These are phyloP conservation scores for Camponotus fellah DNA, from an alignment of 2,888 invertebrate species.

Conservation along the genomic window DNA sequence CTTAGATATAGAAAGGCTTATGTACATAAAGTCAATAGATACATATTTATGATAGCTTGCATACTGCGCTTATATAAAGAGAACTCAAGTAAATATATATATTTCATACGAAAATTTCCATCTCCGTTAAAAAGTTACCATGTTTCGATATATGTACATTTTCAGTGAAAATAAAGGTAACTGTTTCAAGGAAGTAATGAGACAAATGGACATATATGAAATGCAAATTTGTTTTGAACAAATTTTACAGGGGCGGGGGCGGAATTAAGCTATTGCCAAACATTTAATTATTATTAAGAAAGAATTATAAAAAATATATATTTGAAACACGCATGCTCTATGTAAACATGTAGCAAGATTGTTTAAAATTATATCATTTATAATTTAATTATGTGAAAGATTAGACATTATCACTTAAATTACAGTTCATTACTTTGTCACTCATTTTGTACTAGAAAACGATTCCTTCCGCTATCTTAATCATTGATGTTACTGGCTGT, in stretches of 20 bases:
- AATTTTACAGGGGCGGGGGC: constrained; percentile 61
- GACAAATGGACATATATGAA: constrained; percentile 66
- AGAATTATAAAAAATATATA: constrained; percentile 10
- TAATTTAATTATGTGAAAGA: constrained; percentile 57
- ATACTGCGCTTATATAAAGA: constrained; percentile 45
- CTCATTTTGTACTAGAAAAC: constrained; percentile 66
- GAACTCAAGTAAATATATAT: constrained; percentile 39
- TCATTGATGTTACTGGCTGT: neutral
- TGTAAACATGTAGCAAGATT: constrained; percentile 16
- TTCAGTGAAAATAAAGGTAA: constrained; percentile 53
- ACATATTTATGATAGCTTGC: constrained; percentile 40
- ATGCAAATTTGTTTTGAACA: constrained; percentile 68
- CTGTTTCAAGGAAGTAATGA: constrained; percentile 58
- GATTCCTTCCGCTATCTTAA: constrained; percentile 30
- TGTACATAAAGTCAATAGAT: constrained; percentile 65
- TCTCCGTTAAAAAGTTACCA: constrained; percentile 45
- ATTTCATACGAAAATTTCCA: constrained; percentile 35
- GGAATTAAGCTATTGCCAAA: constrained; percentile 62
- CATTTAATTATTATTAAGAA: constrained; percentile 40
- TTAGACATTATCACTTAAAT: constrained; percentile 67
- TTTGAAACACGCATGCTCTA: neutral
- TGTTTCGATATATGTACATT: constrained; percentile 31
- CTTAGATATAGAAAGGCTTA: constrained; percentile 74
- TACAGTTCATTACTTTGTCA: constrained; percentile 51
- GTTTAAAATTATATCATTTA: constrained; percentile 59